A percentile compares a stretch with the other conserved stretches of the same genome.
These are phyloP conservation scores for Columba guinea DNA, from an alignment of 2,797 vertebrate species.

Conservation along the genomic window DNA sequence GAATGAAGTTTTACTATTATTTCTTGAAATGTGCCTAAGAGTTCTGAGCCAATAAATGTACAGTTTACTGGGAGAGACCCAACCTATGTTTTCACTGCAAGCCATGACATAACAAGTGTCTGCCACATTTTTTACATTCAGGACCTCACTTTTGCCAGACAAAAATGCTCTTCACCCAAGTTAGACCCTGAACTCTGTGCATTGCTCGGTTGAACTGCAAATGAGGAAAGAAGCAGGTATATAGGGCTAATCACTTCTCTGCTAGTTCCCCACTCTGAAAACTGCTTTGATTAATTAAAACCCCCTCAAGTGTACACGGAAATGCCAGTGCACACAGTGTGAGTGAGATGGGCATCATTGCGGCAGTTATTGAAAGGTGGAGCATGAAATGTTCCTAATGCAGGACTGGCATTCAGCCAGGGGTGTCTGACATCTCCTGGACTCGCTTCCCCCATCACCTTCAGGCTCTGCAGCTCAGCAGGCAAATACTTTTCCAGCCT, in stretches of 20 bases:
- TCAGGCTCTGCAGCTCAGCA: not conserved
- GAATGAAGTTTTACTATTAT: not conserved
- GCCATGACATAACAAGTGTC: not conserved
- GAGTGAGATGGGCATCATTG: not conserved
- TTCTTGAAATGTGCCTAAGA: not conserved
- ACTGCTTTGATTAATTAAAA: not conserved
- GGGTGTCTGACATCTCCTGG: not conserved
- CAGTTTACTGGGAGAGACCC: not conserved
- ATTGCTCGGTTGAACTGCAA: not conserved
- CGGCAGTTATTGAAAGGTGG: not conserved
- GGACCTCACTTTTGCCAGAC: not conserved
- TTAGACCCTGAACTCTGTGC: not conserved
- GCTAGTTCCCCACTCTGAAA: not conserved
- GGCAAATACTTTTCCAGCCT: not conserved
- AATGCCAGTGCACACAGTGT: not conserved
- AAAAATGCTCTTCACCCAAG: not conserved
- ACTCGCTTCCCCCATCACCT: accelerated
- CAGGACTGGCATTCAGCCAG: not conserved
- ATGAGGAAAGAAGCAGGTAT: not conserved
- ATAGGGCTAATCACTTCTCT: not conserved
- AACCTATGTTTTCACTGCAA: not conserved
- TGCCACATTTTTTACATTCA: not conserved
- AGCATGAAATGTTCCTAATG: not conserved
- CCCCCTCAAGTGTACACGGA: not conserved
- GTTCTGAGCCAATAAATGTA: not conserved